Percentiles rank a stretch among this genome's conserved stretches.
phyloP scores from a whole-genome alignment of 53 echinoderm and acorn worm genomes.

The Apostichopus leukothele region DNA sequence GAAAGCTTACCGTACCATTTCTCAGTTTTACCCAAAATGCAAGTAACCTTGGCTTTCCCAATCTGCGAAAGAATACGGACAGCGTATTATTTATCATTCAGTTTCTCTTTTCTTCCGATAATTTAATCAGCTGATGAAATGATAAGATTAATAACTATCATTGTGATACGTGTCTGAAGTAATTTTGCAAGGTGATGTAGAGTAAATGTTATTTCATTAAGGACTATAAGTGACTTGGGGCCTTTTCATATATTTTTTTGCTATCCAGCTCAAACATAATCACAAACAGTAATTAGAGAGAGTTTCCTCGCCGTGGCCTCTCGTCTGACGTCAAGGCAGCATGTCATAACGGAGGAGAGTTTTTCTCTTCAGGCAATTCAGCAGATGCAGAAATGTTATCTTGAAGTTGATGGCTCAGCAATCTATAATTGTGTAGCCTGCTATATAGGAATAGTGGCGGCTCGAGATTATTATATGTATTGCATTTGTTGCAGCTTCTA shows the following conservation, averaged over 20 bases:
- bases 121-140: not conserved
- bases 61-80: too few species aligned
- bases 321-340: constrained; percentile 43
- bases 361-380: constrained; percentile 35
- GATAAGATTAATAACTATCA: not conserved
- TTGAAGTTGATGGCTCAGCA: not conserved
- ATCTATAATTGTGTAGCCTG: constrained; percentile 5
- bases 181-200: not conserved
- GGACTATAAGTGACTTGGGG: constrained; percentile 19
- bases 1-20: too few species aligned
- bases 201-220: constrained; percentile 29
- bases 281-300: constrained; percentile 27
- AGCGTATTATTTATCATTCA: too few species aligned
- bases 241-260: constrained; percentile 25
- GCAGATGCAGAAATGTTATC: constrained; percentile 43
- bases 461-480: not conserved
- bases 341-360: constrained; percentile 35
- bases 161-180: not conserved
- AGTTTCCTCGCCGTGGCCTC: constrained; percentile 30
- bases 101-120: not conserved
- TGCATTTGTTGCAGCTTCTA: not conserved
- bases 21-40: too few species aligned
- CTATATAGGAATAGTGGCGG: not conserved
- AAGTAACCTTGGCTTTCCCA: too few species aligned
- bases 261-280: constrained; percentile 37